Conservation (phyloP, 2,888 invertebrate species). For the Choreutis nemorana region DNA sequence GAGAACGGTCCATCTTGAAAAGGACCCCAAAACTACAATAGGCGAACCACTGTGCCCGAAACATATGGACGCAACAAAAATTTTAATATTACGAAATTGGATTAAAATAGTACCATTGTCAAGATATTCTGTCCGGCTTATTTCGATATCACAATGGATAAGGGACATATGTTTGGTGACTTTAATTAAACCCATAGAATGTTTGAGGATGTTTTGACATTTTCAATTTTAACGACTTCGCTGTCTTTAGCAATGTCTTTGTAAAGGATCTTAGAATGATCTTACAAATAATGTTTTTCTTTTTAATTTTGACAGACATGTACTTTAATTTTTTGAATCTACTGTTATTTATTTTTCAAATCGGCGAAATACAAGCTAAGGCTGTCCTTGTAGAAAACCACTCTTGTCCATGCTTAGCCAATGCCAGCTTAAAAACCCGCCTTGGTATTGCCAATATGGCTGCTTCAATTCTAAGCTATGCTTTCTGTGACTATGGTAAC, state of each 20-base stretch:
- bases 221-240: conserved; percentile 10
- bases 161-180: conserved; percentile 25
- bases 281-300: too few relatives aligned
- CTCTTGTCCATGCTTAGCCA: too few relatives aligned
- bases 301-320: too few relatives aligned
- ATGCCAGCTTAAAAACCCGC: too few relatives aligned
- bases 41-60: conserved; percentile 25
- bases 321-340: too few relatives aligned
- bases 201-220: conserved; percentile 41
- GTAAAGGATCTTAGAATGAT: too few relatives aligned
- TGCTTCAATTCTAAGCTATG: too few relatives aligned
- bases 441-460: too few relatives aligned
- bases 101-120: conserved; percentile 39
- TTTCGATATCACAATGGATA: conserved; percentile 33
- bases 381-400: too few relatives aligned
- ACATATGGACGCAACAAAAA: conserved; percentile 40
- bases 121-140: conserved; percentile 36
- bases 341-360: too few relatives aligned
- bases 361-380: too few relatives aligned
- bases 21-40: conserved; percentile 33
- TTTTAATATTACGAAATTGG: conserved; percentile 42
- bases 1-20: conserved; percentile 33
- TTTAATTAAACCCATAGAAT: conserved; percentile 30
- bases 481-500: too few relatives aligned
- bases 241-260: conserved; percentile 5